Evolutionary conservation across 2,797 vertebrate species (phyloP).

Genomic region (Crypturellus tataupa): DNA sequence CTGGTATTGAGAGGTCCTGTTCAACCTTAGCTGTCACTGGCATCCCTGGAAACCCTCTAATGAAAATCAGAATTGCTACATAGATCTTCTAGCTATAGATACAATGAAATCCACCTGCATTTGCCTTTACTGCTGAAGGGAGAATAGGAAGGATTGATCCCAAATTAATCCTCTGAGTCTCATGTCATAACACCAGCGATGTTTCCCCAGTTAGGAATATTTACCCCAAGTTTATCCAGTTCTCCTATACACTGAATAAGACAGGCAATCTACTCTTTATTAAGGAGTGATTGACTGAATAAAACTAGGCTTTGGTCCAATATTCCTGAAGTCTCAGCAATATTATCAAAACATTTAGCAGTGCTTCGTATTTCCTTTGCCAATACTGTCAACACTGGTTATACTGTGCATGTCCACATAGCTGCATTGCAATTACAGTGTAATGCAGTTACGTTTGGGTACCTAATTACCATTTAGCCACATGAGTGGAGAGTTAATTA

Average conservation of each 20-base stretch:
- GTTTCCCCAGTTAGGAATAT: not conserved
- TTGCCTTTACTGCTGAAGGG: not conserved
- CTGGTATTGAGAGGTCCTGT: not conserved
- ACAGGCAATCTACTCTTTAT: not conserved
- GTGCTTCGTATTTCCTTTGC: not conserved
- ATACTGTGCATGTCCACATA: not conserved
- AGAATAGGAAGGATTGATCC: not conserved
- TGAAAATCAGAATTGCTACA: not conserved
- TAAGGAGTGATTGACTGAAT: not conserved
- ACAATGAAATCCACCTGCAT: not conserved
- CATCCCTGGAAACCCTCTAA: not conserved
- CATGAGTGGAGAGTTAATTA: not conserved
- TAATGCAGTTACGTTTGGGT: not conserved
- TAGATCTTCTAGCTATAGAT: not conserved
- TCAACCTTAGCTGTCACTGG: not conserved
- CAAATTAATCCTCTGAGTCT: not conserved
- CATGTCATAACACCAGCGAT: rapidly evolving
- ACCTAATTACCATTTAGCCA: not conserved
- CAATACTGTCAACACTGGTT: not conserved
- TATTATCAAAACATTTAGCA: not conserved
- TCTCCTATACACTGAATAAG: not conserved
- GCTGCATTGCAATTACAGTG: not conserved
- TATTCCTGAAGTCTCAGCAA: not conserved
- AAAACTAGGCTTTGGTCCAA: not conserved
- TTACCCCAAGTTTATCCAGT: not conserved